These are phyloP conservation scores for Crambe crambe DNA, from an alignment of 37 sponge, comb jelly and placozoan genomes.

Conservation along the genomic window DNA sequence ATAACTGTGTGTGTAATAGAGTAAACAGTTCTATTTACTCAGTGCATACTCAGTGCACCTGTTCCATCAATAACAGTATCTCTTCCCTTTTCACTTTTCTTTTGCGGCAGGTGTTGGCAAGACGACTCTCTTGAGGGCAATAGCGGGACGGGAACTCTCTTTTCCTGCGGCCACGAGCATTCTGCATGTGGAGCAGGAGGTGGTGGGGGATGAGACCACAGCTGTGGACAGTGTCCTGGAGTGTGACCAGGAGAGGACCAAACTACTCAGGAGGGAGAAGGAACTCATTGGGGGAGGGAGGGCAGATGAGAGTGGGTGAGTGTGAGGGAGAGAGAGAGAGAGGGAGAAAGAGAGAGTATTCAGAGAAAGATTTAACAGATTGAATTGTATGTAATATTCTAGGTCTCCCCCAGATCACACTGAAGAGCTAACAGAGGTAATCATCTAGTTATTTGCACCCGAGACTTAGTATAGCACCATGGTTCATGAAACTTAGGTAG, in stretches of 20 bases:
- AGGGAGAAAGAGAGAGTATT: constrained; percentile 6
- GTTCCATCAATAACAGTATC: too few species aligned
- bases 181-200: constrained; percentile 93
- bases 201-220: constrained; percentile 65
- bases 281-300: constrained; percentile 12
- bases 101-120: constrained; percentile 68
- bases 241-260: constrained; percentile 72
- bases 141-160: constrained; percentile 73
- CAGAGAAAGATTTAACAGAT: neutral
- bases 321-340: neutral
- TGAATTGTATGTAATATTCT: too few species aligned
- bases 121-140: constrained; percentile 74
- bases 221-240: constrained; percentile 85
- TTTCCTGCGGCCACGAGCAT: constrained; percentile 67
- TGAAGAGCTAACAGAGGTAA: too few species aligned
- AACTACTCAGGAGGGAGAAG: constrained; percentile 37
- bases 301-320: neutral
- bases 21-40: too few species aligned
- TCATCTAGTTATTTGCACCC: too few species aligned
- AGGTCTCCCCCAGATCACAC: neutral
- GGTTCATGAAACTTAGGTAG: too few species aligned
- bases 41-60: too few species aligned
- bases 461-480: too few species aligned
- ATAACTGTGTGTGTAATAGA: too few species aligned
- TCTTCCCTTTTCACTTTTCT: too few species aligned